Conservation (phyloP, 1,140 invertebrate species). For the Episyrphus balteatus region DNA sequence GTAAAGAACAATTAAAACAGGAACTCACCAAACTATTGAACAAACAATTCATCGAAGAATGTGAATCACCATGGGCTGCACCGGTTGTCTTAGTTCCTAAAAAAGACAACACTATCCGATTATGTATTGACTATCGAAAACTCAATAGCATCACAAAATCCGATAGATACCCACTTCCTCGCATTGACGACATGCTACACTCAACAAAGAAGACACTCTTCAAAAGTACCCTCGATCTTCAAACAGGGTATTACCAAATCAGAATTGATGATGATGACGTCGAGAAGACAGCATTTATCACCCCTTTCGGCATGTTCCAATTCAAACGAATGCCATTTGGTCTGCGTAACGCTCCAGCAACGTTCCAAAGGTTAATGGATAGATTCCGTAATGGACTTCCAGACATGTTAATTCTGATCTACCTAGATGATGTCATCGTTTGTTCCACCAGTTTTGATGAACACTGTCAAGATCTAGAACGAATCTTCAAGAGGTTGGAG, state of each 20-base stretch:
- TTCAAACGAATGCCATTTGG: slow-evolving; percentile 8
- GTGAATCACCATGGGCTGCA: slow-evolving; percentile 27
- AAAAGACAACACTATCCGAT: slow-evolving; percentile 9
- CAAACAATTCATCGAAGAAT: slow-evolving; percentile 26
- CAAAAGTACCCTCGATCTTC: slow-evolving; percentile 34
- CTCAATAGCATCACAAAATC: slow-evolving; percentile 26
- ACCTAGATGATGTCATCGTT: slow-evolving; percentile 34
- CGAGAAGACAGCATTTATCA: slow-evolving; percentile 1
- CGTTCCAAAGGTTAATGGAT: slow-evolving; percentile 2
- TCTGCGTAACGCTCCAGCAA: slow-evolving; percentile 3
- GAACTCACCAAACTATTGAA: slow-evolving; percentile 19
- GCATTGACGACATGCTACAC: slow-evolving; percentile 37
- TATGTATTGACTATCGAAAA: slow-evolving; percentile 17
- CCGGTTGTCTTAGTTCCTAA: slow-evolving; percentile 27
- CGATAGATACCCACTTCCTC: slow-evolving; percentile 36
- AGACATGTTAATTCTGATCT: slow-evolving; percentile 15
- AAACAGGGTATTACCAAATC: slow-evolving; percentile 23
- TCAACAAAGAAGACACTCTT: slow-evolving; percentile 14
- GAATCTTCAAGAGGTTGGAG: too few species aligned
- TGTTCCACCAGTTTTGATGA: slow-evolving; percentile 9
- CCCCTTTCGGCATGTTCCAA: slow-evolving; percentile 1
- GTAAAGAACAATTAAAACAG: too few species aligned
- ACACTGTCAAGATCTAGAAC: slow-evolving; percentile 9
- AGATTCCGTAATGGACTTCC: slow-evolving; percentile 1
- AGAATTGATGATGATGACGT: slow-evolving; percentile 4